phyloP scores from a whole-genome alignment of 2,797 vertebrate genomes.

The Bradypodion pumilum region DNA sequence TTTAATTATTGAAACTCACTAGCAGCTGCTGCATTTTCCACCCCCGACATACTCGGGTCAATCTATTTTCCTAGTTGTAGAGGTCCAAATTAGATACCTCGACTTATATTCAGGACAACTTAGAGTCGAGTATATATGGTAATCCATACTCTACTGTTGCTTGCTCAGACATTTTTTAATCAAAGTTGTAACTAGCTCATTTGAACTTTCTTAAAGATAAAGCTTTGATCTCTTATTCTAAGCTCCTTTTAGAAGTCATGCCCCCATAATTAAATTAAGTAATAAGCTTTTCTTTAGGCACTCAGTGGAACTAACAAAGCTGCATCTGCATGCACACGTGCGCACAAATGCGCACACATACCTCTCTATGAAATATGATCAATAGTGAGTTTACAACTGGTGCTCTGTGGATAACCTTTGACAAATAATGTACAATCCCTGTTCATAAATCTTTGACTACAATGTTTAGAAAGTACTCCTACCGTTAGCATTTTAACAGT shows the following conservation, averaged over 20 bases:
- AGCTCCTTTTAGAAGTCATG: conserved; percentile 36
- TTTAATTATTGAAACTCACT: too few species aligned
- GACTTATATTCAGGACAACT: too few species aligned
- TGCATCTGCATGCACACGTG: neutral
- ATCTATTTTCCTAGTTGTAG: too few species aligned
- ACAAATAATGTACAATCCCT: conserved; percentile 6
- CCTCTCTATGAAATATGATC: conserved; percentile 35
- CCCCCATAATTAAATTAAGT: conserved; percentile 38
- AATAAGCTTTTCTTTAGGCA: conserved; percentile 50
- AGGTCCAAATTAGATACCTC: too few species aligned
- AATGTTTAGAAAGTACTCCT: neutral
- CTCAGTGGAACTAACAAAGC: conserved; percentile 18
- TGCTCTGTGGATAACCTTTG: neutral
- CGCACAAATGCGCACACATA: too few species aligned
- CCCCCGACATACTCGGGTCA: too few species aligned
- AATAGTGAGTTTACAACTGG: conserved; percentile 28
- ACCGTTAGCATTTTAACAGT: neutral
- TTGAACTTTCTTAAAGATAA: neutral
- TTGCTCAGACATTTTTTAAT: too few species aligned
- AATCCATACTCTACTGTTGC: too few species aligned
- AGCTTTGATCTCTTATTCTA: neutral
- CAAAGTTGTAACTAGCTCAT: neutral
- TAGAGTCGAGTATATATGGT: too few species aligned
- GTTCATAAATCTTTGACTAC: neutral
- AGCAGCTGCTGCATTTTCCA: too few species aligned